Base-by-base conservation (phyloP, 2,113 vertebrate species). In the Pontoporia blainvillei region DNA sequence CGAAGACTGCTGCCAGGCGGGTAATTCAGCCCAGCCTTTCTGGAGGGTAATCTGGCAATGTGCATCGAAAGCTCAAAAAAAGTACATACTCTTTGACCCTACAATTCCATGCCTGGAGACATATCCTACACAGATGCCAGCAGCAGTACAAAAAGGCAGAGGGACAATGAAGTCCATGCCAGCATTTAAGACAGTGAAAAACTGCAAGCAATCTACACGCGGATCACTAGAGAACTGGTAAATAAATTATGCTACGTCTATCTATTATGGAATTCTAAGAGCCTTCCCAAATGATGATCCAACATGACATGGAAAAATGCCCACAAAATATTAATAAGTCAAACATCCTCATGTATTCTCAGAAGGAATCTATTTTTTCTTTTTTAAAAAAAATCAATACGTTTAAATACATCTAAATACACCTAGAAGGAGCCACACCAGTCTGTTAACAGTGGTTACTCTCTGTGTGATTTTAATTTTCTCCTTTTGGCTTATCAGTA, bases 401-500 rank as follows among this genome's bases (percentile, higher is more conserved):
- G 49, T 84, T 17, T 44, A 75, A 85, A 78, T 36, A 57, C 57
- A 52, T 41, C 23, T 44, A 76, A 82, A 54, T 41, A 67, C 17
- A 15, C n/a, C 54, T 20, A 27, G 29, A 91, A 96, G 44, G 31
- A 34, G 21, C 46, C 49, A n/a, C 8, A 23, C 20, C n/a, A 21
- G 29, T 17, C 57, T 44, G 29, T 67, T 62, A 54, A 36, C 72
- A 29, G 57, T 18, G 44, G 73, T 49, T 64, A 46, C 57, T 75
- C 39, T 82, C 88, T 34, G 85, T 36, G 20, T 46, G 39, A 76
- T n/a, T 82, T 94, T 73, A 29, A 78, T 82, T 91, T 92, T 81
- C 39, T 67, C 81, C 64, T 66, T 85, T 91, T 97, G 64, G 49
- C n/a, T 75, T 87, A 64, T 81, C 62, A 69, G 86, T 72, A 29